A percentile compares a stretch with the other conserved stretches of the same genome.
phyloP scores from a whole-genome alignment of 2,113 vertebrate genomes.

The Chaetura pelagica region DNA sequence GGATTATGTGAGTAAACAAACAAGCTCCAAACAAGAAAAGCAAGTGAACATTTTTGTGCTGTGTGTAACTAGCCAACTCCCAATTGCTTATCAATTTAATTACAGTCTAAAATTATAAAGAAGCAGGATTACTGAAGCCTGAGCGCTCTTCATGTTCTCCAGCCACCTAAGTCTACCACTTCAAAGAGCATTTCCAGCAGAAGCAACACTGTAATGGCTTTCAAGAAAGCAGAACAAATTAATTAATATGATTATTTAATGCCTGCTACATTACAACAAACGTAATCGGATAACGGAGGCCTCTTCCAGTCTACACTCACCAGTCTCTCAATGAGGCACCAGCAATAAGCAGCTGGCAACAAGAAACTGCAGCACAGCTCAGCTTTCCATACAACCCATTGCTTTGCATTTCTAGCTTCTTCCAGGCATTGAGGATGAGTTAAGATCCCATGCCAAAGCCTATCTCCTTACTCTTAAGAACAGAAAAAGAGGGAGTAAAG shows the following conservation, averaged over 20 bases:
- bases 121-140: neutral
- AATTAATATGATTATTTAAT: neutral
- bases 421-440: neutral
- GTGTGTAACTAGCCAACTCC: neutral
- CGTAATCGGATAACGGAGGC: fast-evolving
- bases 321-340: neutral
- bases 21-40: neutral
- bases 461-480: neutral
- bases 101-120: neutral
- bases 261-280: fast-evolving
- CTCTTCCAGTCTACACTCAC: neutral
- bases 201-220: fast-evolving
- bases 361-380: neutral
- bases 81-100: neutral
- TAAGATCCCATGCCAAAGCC: neutral
- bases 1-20: neutral
- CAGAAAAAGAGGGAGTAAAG: neutral
- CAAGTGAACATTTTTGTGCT: neutral
- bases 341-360: neutral
- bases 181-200: neutral
- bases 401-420: neutral
- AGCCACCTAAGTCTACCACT: neutral
- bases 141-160: fast-evolving
- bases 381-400: neutral
- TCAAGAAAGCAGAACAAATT: neutral